Base-by-base conservation (phyloP, 2,797 vertebrate species). In the Phrynocephalus vlangalii region DNA sequence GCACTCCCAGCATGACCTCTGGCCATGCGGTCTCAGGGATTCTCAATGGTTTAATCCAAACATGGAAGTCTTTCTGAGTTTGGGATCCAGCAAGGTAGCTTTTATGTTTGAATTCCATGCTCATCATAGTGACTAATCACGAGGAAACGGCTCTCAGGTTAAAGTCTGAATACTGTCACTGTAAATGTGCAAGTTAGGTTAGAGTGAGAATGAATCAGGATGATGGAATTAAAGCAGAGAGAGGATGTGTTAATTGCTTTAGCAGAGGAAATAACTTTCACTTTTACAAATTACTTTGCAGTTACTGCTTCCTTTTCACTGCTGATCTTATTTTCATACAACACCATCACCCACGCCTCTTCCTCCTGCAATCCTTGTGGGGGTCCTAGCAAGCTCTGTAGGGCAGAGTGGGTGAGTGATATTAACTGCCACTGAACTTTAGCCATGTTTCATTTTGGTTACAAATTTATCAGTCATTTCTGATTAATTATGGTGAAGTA, bases 361-460 rank as follows among this genome's bases (percentile, higher is more conserved):
- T 75, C 30, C 48, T 66, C 50, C 28, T 66, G 30, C 50, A 67
- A 70, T 38, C 81, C 26, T 15, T 68, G 30, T n/a, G n/a, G 44
- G 38, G 82, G 26, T 60, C 38, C 10, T 63, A 70, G 82, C n/a
- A 33, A 33, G 38, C 66, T 52, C 13, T 84, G 44, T 33, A 73
- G 28, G 38, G 20, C 13, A 70, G 48, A 56, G 30, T 1, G 2
- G 6, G 26, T 11, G 18, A 78, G 60, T 52, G 30, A 71, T 63
- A 66, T 63, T 22, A 26, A 66, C 68, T 28, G 38, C 77, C 8
- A 38, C 68, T 68, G n/a, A 83, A 56, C 73, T 83, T 79, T 73
- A 79, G 38, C 50, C 18, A n/a, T 84, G 82, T 73, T 84, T 67
- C 68, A 88, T 73, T 80, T 88, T 79, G 38, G 70, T 20, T 84